A percentile compares a stretch with the other conserved stretches of the same genome.
Evolutionary conservation across 2,888 invertebrate genomes (phyloP).

Genomic region (Eupithecia subfuscata): DNA sequence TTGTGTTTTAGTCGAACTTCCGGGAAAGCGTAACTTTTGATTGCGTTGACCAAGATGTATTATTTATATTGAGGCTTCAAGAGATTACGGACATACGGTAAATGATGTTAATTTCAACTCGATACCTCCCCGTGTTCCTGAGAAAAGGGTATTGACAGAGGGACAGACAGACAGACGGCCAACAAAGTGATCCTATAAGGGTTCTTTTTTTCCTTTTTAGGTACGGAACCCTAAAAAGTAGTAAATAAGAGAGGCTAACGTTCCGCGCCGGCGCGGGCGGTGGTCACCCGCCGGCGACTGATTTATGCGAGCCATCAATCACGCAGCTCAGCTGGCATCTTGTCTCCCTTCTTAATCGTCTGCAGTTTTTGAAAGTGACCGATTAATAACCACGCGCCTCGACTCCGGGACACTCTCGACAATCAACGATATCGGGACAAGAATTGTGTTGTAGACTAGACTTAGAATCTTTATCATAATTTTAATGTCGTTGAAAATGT

Average conservation of each 20-base stretch:
- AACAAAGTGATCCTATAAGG: no score
- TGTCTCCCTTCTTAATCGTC: constrained; percentile 69
- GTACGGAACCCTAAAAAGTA: neutral
- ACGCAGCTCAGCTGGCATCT: constrained; percentile 71
- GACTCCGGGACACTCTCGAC: neutral
- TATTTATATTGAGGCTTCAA: no score
- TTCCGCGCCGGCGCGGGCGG: constrained; percentile 62
- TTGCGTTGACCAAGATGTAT: no score
- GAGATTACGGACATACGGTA: no score
- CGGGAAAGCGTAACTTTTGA: no score
- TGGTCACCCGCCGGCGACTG: constrained; percentile 72
- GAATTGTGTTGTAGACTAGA: neutral
- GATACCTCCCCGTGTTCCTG: no score
- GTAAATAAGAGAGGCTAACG: neutral
- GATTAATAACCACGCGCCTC: constrained; percentile 47
- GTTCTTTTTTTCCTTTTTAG: no score
- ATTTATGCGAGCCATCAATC: constrained; percentile 81
- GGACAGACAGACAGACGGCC: no score
- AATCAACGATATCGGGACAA: neutral
- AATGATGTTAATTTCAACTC: no score
- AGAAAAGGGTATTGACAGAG: no score
- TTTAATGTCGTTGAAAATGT: neutral
- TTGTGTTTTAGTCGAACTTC: no score
- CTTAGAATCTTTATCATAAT: neutral
- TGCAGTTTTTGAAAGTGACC: constrained; percentile 60